Evolutionary conservation across 2,113 vertebrate species (phyloP), one percentile per base, ranked within the genome.

Genomic region (Alethe castanea): DNA sequence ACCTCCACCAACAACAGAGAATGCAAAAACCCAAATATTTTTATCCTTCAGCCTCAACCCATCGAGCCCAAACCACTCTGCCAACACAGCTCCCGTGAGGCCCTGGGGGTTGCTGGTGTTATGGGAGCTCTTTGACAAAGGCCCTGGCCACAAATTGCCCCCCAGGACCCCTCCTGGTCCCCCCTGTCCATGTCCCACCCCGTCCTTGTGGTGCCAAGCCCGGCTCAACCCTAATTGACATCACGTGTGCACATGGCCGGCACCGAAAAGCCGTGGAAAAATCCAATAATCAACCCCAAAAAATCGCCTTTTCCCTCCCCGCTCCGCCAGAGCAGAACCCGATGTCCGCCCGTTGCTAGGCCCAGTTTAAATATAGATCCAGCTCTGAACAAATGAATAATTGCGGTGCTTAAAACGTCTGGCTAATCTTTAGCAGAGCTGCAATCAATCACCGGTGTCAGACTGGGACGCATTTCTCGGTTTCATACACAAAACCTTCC

Each of bases 401-500:
- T 95, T 96, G 94, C 66, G 38, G 95, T 40, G 93, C 95, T 96
- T 96, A 95, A 97, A 97, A 97, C 91, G 97, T 96, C 97, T 97
- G 97, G 97, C 96, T 97, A 98, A 98, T 98, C 97, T 97, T 97
- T 97, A 97, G 97, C 94, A 97, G 96, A 97, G 90, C 97, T 97
- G 97, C 94, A 97, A 98, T 98, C 97, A 95, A 98, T 98, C 97
- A 97, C 94, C 36, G 67, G 96, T 97, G 97, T 97, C 97, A 98
- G 96, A 50, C 89, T 78, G 86, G 95, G 96, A 97, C 87, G 93
- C 71, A 19, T 96, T 96, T 94, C 97, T 97, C 97, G 54, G 94
- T 96, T 97, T 97, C 97, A 96, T 96, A 96, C 96, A 97, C 97
- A 97, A 97, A 97, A 97, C 96, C 96, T 94, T 95, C 88, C 95